A percentile compares a stretch with the other conserved stretches of the same genome.
These are phyloP conservation scores for Euleptes europaea DNA, from an alignment of 2,113 vertebrate species.

Conservation along the genomic window DNA sequence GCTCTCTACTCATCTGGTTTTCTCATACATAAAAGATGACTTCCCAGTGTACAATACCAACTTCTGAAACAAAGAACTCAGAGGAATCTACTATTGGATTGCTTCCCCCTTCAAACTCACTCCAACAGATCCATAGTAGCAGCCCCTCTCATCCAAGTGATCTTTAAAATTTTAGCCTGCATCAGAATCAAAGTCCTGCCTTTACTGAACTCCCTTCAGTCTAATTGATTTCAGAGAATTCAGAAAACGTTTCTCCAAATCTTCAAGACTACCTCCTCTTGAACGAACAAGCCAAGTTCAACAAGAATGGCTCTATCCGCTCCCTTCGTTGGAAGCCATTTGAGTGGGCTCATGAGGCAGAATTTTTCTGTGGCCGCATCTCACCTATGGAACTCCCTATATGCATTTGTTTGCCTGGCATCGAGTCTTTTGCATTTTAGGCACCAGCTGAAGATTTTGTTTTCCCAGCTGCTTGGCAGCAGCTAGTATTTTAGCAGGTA, in stretches of 20 bases:
- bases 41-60: conserved; percentile 52
- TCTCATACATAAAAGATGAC: conserved; percentile 67
- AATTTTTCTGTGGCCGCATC: no score
- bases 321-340: no score
- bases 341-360: no score
- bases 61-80: conserved; percentile 62
- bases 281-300: no score
- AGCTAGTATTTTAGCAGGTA: no score
- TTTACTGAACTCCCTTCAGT: conserved; percentile 2
- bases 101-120: conserved; percentile 44
- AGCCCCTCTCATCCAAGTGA: conserved; percentile 4
- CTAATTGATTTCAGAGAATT: background rate
- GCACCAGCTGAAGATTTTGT: no score
- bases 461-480: no score
- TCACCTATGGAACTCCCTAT: no score
- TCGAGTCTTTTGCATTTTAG: no score
- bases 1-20: conserved; percentile 56
- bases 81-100: conserved; percentile 60
- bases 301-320: no score
- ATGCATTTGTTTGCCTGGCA: no score
- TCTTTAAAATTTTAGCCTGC: conserved; percentile 14
- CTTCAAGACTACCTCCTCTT: background rate
- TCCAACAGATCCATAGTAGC: conserved; percentile 43
- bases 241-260: background rate
- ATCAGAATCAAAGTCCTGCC: conserved; percentile 29